Evolutionary conservation across 2,888 invertebrate species (phyloP), one percentile per base, ranked within the genome.

Genomic region (Nemapogon koenigi): DNA sequence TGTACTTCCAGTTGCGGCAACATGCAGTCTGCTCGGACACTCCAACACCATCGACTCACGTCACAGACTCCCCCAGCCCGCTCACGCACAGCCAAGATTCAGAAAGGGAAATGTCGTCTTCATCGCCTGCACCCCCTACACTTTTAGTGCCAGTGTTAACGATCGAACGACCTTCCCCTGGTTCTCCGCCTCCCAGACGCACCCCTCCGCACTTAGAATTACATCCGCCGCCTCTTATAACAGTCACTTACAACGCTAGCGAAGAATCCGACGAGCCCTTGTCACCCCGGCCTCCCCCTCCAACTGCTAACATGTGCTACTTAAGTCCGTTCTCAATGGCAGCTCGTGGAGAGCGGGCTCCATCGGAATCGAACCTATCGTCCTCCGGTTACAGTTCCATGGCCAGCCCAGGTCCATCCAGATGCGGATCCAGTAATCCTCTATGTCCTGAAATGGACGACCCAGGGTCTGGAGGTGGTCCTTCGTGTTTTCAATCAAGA

Each of bases 381-480:
- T 90, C 91, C 6, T 91, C 90, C 1, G 91, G 91, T 6, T 91
- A 91, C 59, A 90, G 90, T 46, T 91, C 90, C 2, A 90, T 91
- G 88, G 90, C 91, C 1, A 90, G 89, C 62, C 91, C 91, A 1
- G 90, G 90, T 1, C 89, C 90, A 3, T 90, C 90, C 1, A 75
- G 91, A 43, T 91, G 91, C 57, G 89, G 90, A 4, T 91, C 90
- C 0, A 90, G 87, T 53, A 91, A 90, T 60, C 90, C 90, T 1
- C 60, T 91, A 2, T 90, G 88, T 57, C 86, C 88, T 2, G 88
- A 89, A 69, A 85, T 86, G 81, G 89, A 89, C 51, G 89, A 89
- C 50, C 85, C 85, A 2, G 86, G 86, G 2, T 82, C 83, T 31
- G 85, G 83, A 1, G 79, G 79, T 2, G 80, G 80, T 3, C 78